phyloP scores from a whole-genome alignment of 1,140 invertebrate species.

The Brachionus manjavacas region DNA sequence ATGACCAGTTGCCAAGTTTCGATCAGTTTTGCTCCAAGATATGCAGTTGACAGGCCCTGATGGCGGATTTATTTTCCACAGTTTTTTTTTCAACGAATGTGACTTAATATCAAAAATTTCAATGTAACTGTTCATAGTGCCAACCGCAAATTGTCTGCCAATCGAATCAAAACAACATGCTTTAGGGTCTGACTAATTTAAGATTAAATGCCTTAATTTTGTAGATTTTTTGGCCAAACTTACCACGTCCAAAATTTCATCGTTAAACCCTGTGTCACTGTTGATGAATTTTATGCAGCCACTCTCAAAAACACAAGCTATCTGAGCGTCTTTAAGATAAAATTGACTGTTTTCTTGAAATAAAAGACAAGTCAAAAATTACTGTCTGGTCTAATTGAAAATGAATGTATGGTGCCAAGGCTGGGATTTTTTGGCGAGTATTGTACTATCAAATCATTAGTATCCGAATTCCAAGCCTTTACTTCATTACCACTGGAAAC shows the following conservation, averaged over 20 bases:
- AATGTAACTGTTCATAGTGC: constrained; percentile 13
- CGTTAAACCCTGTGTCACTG: neutral
- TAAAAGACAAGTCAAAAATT: neutral
- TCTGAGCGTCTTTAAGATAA: neutral
- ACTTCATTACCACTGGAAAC: constrained; percentile 38
- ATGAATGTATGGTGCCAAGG: constrained; percentile 13
- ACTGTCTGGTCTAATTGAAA: constrained; percentile 18
- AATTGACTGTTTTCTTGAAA: neutral
- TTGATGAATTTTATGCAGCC: constrained; percentile 6
- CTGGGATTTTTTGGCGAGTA: neutral
- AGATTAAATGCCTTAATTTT: neutral
- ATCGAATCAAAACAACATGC: neutral
- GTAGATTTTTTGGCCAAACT: neutral
- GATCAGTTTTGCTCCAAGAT: constrained; percentile 14
- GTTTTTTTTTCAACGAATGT: constrained; percentile 5
- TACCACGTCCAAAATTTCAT: neutral
- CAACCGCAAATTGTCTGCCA: neutral
- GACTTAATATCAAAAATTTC: constrained; percentile 5
- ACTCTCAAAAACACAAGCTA: constrained; percentile 6
- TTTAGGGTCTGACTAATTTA: constrained; percentile 6
- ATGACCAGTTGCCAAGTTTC: neutral
- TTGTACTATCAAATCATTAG: neutral
- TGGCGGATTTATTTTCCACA: neutral
- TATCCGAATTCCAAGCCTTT: neutral
- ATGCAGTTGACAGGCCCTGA: neutral